Evolutionary conservation across 2,888 invertebrate genomes (phyloP).

Genomic region (Parnassius orleans): DNA sequence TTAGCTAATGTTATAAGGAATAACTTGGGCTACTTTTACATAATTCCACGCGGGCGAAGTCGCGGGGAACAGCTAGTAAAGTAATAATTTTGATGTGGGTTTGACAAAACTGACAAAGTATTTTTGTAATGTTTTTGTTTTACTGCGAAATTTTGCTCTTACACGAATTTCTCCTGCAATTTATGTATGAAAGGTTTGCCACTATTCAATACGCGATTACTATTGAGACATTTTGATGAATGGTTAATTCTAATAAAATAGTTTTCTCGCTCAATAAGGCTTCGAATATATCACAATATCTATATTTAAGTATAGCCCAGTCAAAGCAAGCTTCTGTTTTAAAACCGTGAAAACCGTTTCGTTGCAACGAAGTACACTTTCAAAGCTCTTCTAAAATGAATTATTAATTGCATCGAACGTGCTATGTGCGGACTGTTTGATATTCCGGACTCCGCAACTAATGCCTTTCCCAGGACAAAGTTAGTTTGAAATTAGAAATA

Average conservation of each 20-base stretch:
- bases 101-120: no score
- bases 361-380: constrained; percentile 18
- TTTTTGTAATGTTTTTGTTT: no score
- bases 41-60: no score
- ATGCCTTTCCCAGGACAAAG: constrained; percentile 5
- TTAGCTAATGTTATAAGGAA: no score
- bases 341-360: constrained; percentile 15
- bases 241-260: not conserved
- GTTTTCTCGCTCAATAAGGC: not conserved
- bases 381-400: constrained; percentile 24
- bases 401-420: constrained; percentile 28
- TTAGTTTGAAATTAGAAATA: constrained; percentile 6
- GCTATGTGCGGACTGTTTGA: constrained; percentile 13
- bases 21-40: no score
- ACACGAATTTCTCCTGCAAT: no score
- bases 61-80: no score
- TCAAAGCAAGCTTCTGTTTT: constrained; percentile 14
- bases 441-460: constrained; percentile 11
- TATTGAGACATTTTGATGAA: not conserved
- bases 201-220: not conserved
- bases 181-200: no score
- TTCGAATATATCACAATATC: not conserved
- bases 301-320: not conserved
- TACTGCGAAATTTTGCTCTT: no score
- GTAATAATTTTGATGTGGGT: no score